These are phyloP conservation scores for Lophotis ruficrista DNA, from an alignment of 2,113 vertebrate species.

Conservation along the genomic window DNA sequence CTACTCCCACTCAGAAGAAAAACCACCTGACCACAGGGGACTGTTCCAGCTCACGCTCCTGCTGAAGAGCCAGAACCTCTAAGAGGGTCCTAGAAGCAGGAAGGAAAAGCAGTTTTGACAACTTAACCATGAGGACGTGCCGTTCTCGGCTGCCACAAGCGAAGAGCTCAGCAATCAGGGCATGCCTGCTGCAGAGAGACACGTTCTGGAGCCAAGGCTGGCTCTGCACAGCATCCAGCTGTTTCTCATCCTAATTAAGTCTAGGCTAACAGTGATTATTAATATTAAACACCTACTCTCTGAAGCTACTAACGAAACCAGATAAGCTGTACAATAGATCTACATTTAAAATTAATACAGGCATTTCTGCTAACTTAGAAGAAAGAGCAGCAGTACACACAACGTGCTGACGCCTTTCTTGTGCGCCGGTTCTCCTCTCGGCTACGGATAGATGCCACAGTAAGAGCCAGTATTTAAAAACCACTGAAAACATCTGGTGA, in stretches of 20 bases:
- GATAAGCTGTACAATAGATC: not conserved
- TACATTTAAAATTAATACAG: not conserved
- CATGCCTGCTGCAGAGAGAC: not conserved
- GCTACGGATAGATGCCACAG: not conserved
- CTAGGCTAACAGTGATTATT: not conserved
- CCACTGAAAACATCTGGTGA: not conserved
- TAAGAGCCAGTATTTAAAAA: not conserved
- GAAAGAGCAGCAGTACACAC: not conserved
- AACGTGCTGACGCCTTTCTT: not conserved
- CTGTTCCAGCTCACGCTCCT: not conserved
- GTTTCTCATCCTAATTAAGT: not conserved
- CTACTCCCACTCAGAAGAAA: not conserved
- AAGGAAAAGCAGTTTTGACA: not conserved
- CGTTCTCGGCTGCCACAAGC: not conserved
- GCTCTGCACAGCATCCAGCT: not conserved
- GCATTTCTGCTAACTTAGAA: not conserved
- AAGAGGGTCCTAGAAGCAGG: not conserved
- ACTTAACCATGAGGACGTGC: not conserved
- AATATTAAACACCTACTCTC: slow-evolving; percentile 10
- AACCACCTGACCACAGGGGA: not conserved
- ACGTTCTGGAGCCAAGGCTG: not conserved
- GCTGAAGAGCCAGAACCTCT: not conserved
- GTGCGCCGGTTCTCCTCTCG: not conserved
- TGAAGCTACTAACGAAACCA: not conserved
- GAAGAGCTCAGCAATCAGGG: not conserved